Evolutionary conservation across 2,113 vertebrate species (phyloP), one percentile per base, ranked within the genome.

Genomic region (Albula goreensis): DNA sequence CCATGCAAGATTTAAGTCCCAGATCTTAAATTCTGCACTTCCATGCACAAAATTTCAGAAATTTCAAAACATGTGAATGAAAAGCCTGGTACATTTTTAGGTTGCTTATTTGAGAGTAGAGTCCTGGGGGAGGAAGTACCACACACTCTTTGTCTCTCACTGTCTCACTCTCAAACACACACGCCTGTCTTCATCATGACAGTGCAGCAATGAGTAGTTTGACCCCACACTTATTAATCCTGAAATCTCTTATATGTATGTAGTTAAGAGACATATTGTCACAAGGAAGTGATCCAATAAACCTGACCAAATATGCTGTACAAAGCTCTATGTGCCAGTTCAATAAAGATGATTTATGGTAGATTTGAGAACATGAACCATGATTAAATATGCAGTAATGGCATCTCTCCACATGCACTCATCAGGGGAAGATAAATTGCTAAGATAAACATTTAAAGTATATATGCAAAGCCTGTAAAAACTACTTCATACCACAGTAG

Each of bases 1-100:
- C 91, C 89, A 83, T 92, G 94, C 92, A 94, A 95, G 91, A 95
- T 94, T 93, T 91, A 91, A 77, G 87, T 91, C 92, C 78, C 85
- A 88, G 89, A 90, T 94, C 93, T 92, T 82, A 89, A 89, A 89
- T 90, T 94, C 91, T 92, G 91, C 91, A 92, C 93, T 93, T 92
- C 88, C 66, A 53, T 89, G 92, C 90, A 92, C 89, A 88, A 92
- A 94, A 94, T 93, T 86, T 91, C 90, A 92, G 89, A 92, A 91
- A 91, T 92, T 89, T 89, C 85, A 51, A 91, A 78, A 78, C 87
- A 85, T 78, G 57, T 66, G 19, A 19, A 50, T 53, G 63, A 74
- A 50, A 19, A 57, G 78, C 51, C 50, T 49, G 50, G 41, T 50
- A 63, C 10, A 63, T n/a, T 41, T 31, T 78, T 31, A 2, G 25